Evolutionary conservation across 2,888 invertebrate species (phyloP), one percentile per base, ranked within the genome.

Genomic region (Microchrysa polita): DNA sequence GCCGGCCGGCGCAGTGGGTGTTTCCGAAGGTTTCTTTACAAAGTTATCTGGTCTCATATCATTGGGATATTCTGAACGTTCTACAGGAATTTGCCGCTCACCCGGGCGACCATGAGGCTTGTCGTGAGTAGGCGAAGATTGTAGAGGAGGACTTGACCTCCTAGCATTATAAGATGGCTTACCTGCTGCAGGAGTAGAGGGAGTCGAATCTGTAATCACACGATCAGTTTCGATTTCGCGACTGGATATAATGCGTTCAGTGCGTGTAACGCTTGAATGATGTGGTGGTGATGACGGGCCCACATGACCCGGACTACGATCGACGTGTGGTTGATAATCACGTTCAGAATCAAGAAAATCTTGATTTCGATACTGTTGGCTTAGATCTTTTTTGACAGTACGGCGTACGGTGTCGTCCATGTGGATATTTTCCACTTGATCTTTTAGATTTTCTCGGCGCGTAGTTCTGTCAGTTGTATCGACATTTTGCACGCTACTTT

Each of bases 381-480:
- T 78, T 40, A 78, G 73, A 71, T 79, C 79, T 27, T 79, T 80
- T 22, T 79, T 80, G 7, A 79, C 67, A 2, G 79, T 79, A 22
- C 20, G 74, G 18, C 75, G 77, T 1, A 44, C 60, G 23, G 20
- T 55, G 2, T 60, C 61, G 9, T 74, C 74, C 7, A 67, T 10
- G 1, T 73, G 73, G 22, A 78, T 61, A 12, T 71, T 44, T 60
- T 80, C 81, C 10, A 78, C 80, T 74, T 75, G 74, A 59, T 76
- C 72, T 57, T 42, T 74, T 20, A 74, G 22, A 16, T 80, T 81
- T 63, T 84, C 84, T 12, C 80, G 79, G 14, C 79, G 79, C 18
- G 27, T n/a, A 5, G 63, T 27, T 40, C 23, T 73, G 34, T 73
- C 72, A 7, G 53, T 53, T n/a, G 27, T 40, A 48, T 73, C 63